Base-by-base conservation (phyloP, 2,797 vertebrate genomes). In the Eurystomus glaucurus region DNA sequence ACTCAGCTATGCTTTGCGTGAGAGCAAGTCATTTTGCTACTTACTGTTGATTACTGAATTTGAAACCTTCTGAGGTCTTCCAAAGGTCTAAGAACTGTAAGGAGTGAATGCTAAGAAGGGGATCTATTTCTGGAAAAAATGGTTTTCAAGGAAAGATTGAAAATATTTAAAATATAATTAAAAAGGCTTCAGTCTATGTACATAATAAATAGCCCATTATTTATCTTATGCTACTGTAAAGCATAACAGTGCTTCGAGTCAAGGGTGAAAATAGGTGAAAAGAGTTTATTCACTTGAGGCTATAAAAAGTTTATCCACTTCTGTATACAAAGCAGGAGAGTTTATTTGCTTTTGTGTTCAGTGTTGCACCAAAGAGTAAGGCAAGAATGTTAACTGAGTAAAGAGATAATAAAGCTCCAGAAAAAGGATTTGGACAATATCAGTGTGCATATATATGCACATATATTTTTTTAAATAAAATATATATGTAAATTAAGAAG, bases 11-110 rank as follows among this genome's bases (percentile, higher is more conserved):
- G 51, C 26, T 94, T 91, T 82, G 45, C 6, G 1, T 87, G 85
- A 96, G 58, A 91, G 48, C 25, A 70, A 94, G 80, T 90, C 2
- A 79, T 93, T 93, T 92, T 90, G 64, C 64, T 92, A 33, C 74
- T 87, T 90, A 72, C 14, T 87, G 35, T 74, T 95, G 94, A 93
- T 93, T 88, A 91, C 74, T 68, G 70, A 89, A 70, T 87, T 84
- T 80, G 79, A 94, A 87, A 64, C 31, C 16, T 37, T 92, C 65
- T 69, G 76, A 78, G 66, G 18, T 86, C 50, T 93, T 95, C 45
- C 31, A 57, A 54, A 93, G 77, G 65, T 81, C 88, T 88, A 33
- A 82, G 64, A 83, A 45, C 25, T 65, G 28, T 55, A 89, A 35
- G 43, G 43, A 64, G 29, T 41, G 46, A 84, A 35, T 69, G 55